A percentile compares a stretch with the other conserved stretches of the same genome.
phyloP scores from a whole-genome alignment of 2,888 invertebrate genomes.

The Drosophila nigricruria region DNA sequence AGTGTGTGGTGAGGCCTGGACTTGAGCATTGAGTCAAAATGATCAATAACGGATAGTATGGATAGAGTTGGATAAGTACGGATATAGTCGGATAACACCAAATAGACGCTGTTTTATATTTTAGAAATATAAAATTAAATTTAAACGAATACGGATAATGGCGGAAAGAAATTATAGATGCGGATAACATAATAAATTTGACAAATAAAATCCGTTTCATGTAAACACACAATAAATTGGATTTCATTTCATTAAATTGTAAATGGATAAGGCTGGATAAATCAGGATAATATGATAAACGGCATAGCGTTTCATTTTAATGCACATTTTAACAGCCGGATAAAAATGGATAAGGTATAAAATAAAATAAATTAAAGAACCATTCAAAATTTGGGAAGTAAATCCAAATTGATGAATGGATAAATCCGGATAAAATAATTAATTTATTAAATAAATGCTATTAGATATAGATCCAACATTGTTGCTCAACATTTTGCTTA shows the following conservation, averaged over 20 bases:
- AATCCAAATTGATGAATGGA: no score
- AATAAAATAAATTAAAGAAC: neutral
- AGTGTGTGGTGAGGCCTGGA: neutral
- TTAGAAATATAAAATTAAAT: neutral
- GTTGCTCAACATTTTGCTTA: neutral
- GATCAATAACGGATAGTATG: neutral
- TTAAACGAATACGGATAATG: neutral
- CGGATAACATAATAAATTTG: no score
- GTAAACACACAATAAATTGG: no score
- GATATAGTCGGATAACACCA: neutral
- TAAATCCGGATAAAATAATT: neutral
- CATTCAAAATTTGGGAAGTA: no score
- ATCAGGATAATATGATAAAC: no score
- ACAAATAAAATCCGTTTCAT: no score
- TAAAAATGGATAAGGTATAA: neutral
- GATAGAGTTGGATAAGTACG: neutral
- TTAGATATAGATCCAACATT: neutral
- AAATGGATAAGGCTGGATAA: neutral
- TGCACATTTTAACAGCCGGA: neutral
- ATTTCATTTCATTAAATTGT: no score
- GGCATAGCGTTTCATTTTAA: neutral
- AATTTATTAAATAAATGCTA: neutral
- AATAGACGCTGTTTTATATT: neutral
- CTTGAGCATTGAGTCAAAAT: neutral
- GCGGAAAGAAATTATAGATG: no score